These are phyloP conservation scores for Empis stercorea DNA, from an alignment of 2,888 invertebrate genomes.

Conservation along the genomic window DNA sequence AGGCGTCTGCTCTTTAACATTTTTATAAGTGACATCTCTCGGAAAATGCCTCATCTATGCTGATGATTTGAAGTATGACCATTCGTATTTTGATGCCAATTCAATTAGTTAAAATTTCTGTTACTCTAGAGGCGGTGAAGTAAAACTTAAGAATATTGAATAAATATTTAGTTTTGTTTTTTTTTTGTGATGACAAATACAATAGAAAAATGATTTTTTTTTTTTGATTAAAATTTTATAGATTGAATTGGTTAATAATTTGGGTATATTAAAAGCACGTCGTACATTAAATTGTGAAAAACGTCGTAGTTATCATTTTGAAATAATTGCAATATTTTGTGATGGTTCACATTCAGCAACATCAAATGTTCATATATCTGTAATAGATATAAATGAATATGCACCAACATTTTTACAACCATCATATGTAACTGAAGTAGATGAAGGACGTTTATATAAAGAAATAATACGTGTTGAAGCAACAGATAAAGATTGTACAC, in stretches of 20 bases:
- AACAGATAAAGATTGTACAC: slow-evolving; percentile 88
- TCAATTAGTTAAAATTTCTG: too few relatives aligned
- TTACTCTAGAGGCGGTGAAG: too few relatives aligned
- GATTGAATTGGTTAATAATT: slow-evolving; percentile 62
- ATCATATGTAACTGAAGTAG: slow-evolving; percentile 73
- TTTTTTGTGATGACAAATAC: too few relatives aligned
- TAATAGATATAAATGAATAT: slow-evolving; percentile 93
- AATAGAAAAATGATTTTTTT: too few relatives aligned
- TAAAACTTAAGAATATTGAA: too few relatives aligned
- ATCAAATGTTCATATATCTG: slow-evolving; percentile 86
- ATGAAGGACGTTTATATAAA: slow-evolving; percentile 81
- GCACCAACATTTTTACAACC: slow-evolving; percentile 84
- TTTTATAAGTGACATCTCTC: too few relatives aligned
- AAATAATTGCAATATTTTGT: slow-evolving; percentile 87
- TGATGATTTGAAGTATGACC: too few relatives aligned
- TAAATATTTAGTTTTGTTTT: too few relatives aligned
- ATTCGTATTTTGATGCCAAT: too few relatives aligned
- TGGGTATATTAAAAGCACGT: slow-evolving; percentile 66
- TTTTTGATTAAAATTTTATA: too few relatives aligned
- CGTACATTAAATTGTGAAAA: slow-evolving; percentile 86
- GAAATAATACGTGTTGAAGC: slow-evolving; percentile 87
- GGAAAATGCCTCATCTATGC: too few relatives aligned
- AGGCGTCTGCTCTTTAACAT: too few relatives aligned
- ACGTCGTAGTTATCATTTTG: slow-evolving; percentile 87
- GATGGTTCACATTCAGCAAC: slow-evolving; percentile 76